A percentile compares a stretch with the other conserved stretches of the same genome.
Evolutionary conservation across 2,113 vertebrate species (phyloP).

Genomic region (Lagopus muta): DNA sequence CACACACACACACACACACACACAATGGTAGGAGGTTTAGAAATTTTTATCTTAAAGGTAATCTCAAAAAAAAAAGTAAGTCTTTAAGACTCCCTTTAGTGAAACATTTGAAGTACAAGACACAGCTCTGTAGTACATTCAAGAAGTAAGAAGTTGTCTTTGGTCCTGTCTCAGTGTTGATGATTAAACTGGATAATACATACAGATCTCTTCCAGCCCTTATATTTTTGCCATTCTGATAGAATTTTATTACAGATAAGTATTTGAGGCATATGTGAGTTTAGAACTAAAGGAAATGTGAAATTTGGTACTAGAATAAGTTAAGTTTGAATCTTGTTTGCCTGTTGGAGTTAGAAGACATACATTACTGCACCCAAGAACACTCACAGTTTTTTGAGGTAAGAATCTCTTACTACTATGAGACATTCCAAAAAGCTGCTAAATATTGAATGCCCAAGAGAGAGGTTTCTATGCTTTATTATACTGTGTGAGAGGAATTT

Average conservation of each 20-base stretch:
- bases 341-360: neutral
- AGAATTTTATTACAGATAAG: neutral
- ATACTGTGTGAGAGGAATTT: neutral
- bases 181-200: neutral
- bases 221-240: neutral
- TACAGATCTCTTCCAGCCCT: neutral
- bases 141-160: neutral
- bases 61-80: neutral
- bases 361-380: neutral
- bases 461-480: neutral
- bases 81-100: neutral
- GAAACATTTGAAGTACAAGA: neutral
- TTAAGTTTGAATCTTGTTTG: neutral
- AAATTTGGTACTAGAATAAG: neutral
- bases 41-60: neutral
- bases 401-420: neutral
- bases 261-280: neutral
- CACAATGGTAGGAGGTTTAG: neutral
- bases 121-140: neutral
- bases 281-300: neutral
- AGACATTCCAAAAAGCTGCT: neutral
- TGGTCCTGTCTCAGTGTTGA: neutral
- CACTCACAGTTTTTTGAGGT: neutral
- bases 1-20: neutral
- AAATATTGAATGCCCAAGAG: neutral